These are phyloP conservation scores for Tragulus kanchil DNA, from an alignment of 2,113 vertebrate genomes.

Conservation along the genomic window DNA sequence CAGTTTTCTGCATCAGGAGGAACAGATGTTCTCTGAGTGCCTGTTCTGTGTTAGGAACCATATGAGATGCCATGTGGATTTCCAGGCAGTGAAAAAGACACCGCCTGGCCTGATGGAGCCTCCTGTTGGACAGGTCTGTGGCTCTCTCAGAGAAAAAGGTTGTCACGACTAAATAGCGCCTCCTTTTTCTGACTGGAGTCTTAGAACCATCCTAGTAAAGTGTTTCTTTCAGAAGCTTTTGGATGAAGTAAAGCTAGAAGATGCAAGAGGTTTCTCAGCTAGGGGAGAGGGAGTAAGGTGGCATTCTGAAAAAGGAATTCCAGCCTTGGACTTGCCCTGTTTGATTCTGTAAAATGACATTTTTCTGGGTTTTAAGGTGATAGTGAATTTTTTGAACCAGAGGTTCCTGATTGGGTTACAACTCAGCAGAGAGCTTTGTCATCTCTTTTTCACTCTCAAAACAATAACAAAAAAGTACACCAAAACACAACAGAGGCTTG, in stretches of 20 bases:
- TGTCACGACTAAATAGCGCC: neutral
- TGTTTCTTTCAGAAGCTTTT: neutral
- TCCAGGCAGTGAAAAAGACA: constrained; percentile 32
- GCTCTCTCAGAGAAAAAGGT: constrained; percentile 14
- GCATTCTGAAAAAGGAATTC: neutral
- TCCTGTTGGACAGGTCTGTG: neutral
- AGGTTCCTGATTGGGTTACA: constrained; percentile 27
- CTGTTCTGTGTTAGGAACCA: neutral
- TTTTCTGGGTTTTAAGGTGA: constrained; percentile 2
- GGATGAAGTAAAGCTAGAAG: constrained; percentile 42
- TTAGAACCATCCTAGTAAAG: neutral
- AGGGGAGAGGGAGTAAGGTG: neutral
- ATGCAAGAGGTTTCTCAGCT: neutral
- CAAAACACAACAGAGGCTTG: neutral
- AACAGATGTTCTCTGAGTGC: neutral
- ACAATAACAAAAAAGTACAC: neutral
- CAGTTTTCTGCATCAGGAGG: neutral
- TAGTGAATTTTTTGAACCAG: neutral
- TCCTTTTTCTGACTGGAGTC: neutral
- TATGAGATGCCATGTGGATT: constrained; percentile 20
- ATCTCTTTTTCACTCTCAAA: neutral
- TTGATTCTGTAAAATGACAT: neutral
- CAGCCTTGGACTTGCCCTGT: neutral
- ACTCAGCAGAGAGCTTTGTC: neutral
- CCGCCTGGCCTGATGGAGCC: neutral